phyloP scores from a whole-genome alignment of 2,113 vertebrate species.

The Xyrauchen texanus region DNA sequence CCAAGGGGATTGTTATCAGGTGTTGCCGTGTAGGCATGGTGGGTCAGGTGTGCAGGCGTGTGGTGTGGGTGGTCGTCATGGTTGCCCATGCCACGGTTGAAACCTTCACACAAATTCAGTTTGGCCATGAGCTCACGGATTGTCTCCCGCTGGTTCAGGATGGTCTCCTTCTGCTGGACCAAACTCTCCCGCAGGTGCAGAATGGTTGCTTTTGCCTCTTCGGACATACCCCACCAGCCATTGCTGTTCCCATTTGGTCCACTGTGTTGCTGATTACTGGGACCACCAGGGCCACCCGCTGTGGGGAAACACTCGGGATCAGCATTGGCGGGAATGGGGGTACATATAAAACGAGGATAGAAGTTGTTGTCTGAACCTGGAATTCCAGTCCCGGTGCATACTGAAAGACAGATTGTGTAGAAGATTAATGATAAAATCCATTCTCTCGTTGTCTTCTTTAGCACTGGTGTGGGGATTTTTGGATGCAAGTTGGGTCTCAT shows the following conservation, averaged over 20 bases:
- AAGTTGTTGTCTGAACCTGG: conserved; percentile 56
- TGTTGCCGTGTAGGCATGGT: conserved; percentile 42
- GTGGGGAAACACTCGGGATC: conserved; percentile 74
- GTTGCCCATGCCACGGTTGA: conserved; percentile 55
- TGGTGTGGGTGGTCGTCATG: conserved; percentile 61
- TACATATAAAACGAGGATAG: conserved; percentile 77
- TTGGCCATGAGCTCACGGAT: conserved; percentile 81
- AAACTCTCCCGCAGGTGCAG: conserved; percentile 80
- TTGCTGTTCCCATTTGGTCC: conserved; percentile 34
- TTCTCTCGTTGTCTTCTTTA: neutral
- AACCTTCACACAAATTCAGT: conserved; percentile 76
- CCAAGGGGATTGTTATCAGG: conserved; percentile 59
- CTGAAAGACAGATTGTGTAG: conserved; percentile 18
- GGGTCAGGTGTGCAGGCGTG: conserved; percentile 33
- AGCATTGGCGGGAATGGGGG: conserved; percentile 74
- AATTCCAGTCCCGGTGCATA: conserved; percentile 43
- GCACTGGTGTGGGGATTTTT: neutral
- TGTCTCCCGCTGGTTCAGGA: conserved; percentile 81
- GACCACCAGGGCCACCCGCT: conserved; percentile 51
- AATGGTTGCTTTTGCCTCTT: conserved; percentile 80
- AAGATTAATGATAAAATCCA: neutral
- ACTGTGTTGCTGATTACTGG: conserved; percentile 59
- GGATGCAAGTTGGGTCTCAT: conserved; percentile 1
- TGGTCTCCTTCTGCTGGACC: conserved; percentile 81
- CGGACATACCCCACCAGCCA: conserved; percentile 72